Percentiles rank a stretch among this genome's conserved stretches.
Evolutionary conservation across 2,797 vertebrate genomes (phyloP).

Genomic region (Onychomys arenicola): DNA sequence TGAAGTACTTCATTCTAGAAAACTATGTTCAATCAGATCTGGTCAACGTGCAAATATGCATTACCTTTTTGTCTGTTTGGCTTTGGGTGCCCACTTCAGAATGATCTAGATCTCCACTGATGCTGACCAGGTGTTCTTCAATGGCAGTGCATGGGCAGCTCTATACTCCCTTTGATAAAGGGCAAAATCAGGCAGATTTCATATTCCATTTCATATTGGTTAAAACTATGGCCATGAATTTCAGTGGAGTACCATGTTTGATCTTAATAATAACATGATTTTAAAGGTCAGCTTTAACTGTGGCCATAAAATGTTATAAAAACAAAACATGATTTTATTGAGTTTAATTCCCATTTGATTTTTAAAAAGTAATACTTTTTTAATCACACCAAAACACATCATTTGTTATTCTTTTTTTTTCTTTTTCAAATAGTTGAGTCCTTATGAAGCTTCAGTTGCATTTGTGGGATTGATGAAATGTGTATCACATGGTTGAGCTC

Average conservation of each 20-base stretch:
- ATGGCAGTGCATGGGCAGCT: background rate
- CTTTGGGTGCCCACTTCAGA: background rate
- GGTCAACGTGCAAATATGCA: constrained; percentile 3
- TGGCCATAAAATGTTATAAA: constrained; percentile 62
- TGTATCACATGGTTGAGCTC: background rate
- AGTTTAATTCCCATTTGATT: constrained; percentile 59
- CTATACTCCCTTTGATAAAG: constrained; percentile 59
- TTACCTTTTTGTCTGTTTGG: background rate
- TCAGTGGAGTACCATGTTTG: constrained; percentile 21
- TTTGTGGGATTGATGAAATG: background rate
- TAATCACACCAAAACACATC: background rate
- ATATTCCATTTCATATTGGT: constrained; percentile 41
- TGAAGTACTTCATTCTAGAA: constrained; percentile 65
- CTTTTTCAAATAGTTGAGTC: background rate
- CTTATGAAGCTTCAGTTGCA: background rate
- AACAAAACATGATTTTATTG: constrained; percentile 55
- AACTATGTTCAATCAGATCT: constrained; percentile 70
- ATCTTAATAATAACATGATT: constrained; percentile 55
- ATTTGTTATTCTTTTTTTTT: background rate
- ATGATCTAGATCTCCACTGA: background rate
- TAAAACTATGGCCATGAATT: constrained; percentile 51
- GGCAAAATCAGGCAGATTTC: background rate
- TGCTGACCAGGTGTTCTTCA: background rate
- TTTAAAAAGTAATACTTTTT: constrained; percentile 55
- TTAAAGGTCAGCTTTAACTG: constrained; percentile 72